Conservation (phyloP, 2,797 vertebrate genomes). For the Enteromius mattozi region DNA sequence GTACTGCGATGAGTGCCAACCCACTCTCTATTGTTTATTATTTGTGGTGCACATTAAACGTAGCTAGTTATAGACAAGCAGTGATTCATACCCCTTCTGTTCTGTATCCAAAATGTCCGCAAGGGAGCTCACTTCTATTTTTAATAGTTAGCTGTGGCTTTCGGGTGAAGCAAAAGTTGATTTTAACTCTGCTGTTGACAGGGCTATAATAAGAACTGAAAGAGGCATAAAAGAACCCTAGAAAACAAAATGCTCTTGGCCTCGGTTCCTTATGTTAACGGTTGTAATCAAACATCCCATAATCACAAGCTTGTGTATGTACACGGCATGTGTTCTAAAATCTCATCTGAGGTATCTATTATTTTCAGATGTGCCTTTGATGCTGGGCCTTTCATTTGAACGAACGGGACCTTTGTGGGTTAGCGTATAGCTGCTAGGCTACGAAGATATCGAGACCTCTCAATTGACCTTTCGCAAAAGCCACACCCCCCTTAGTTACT, state of each 20-base stretch:
- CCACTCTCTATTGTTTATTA: conserved; percentile 43
- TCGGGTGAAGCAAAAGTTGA: conserved; percentile 24
- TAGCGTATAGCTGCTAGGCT: conserved; percentile 55
- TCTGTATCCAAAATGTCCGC: conserved; percentile 25
- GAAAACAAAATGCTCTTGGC: conserved; percentile 60
- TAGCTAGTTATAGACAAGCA: conserved; percentile 24
- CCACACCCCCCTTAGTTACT: no score
- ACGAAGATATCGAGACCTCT: conserved; percentile 45
- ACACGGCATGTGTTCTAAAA: conserved; percentile 67
- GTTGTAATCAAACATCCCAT: conserved; percentile 70
- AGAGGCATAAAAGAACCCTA: conserved; percentile 56
- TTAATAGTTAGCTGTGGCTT: conserved; percentile 28
- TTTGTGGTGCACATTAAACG: conserved; percentile 40
- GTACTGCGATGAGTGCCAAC: conserved; percentile 36
- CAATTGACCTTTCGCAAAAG: no score
- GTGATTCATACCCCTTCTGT: conserved; percentile 38
- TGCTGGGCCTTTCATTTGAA: conserved; percentile 73
- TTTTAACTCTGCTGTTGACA: conserved; percentile 53
- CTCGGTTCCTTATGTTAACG: conserved; percentile 64
- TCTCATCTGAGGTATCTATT: conserved; percentile 62
- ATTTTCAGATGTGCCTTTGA: conserved; percentile 68
- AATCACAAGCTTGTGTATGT: conserved; percentile 67
- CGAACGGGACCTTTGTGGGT: conserved; percentile 58
- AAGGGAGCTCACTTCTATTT: conserved; percentile 32
- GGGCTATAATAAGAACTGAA: conserved; percentile 64